These are phyloP conservation scores for Colletes gigas DNA, from an alignment of 1,140 invertebrate genomes.

Conservation along the genomic window DNA sequence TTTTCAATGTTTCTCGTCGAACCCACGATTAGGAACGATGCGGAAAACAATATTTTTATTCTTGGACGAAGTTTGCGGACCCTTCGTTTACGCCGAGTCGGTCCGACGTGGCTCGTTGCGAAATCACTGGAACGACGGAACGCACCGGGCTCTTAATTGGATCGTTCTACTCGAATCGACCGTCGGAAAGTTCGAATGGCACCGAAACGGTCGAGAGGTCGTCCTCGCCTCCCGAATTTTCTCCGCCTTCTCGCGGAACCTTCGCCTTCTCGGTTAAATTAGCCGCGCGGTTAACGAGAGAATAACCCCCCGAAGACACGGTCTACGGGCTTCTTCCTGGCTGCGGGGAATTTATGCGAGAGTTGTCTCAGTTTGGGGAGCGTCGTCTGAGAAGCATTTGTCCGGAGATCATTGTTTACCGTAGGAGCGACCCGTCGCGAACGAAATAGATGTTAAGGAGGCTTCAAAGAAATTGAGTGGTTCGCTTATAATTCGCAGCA, in stretches of 20 bases:
- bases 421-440: too few species aligned
- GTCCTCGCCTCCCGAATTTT: background rate
- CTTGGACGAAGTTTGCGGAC: too few species aligned
- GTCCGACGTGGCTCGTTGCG: constrained; percentile 47
- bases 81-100: constrained; percentile 23
- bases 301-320: background rate
- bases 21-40: too few species aligned
- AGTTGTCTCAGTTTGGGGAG: background rate
- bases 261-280: background rate
- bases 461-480: too few species aligned
- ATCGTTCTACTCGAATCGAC: constrained; percentile 23
- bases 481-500: too few species aligned
- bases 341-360: too few species aligned
- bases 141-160: constrained; percentile 43
- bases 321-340: too few species aligned
- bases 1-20: background rate
- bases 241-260: background rate
- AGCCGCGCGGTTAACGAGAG: background rate
- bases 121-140: constrained; percentile 41
- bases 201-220: background rate
- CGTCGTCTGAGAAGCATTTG: too few species aligned
- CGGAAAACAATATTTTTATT: too few species aligned
- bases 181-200: constrained; percentile 20
- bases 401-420: too few species aligned
- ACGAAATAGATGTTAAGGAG: too few species aligned